A percentile compares a stretch with the other conserved stretches of the same genome.
These are phyloP conservation scores for Sebastes kiyomatsui DNA, from an alignment of 2,797 vertebrate species.

Conservation along the genomic window DNA sequence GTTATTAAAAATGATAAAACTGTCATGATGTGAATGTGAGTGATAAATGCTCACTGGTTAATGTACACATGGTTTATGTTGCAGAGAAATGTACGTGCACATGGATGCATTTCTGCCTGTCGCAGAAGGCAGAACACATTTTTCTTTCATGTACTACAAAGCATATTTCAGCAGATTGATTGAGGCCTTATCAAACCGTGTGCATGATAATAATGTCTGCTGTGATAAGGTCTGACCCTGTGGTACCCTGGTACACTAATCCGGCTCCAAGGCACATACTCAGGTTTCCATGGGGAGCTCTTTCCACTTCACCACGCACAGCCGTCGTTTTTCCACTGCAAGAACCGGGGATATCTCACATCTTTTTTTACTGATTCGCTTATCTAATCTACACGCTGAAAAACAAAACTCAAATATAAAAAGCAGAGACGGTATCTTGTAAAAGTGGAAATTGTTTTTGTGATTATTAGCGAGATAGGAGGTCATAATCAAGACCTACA, in stretches of 20 bases:
- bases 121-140: background rate
- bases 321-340: constrained; percentile 42
- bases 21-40: background rate
- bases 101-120: background rate
- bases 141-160: background rate
- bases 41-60: background rate
- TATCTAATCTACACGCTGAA: constrained; percentile 5
- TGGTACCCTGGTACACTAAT: constrained; percentile 60
- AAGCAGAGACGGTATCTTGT: background rate
- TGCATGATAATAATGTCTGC: constrained; percentile 46
- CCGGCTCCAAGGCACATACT: constrained; percentile 59
- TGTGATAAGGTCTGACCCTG: constrained; percentile 65
- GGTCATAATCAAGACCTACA: background rate
- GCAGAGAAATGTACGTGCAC: background rate
- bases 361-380: constrained; percentile 4
- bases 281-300: constrained; percentile 67
- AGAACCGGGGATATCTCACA: background rate
- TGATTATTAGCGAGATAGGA: background rate
- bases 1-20: background rate
- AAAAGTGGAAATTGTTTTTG: background rate
- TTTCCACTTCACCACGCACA: constrained; percentile 55
- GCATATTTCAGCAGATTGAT: constrained; percentile 31
- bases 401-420: background rate
- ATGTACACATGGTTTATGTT: background rate
- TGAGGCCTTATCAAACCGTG: constrained; percentile 44